phyloP scores from a whole-genome alignment of 2,888 invertebrate species.

The Cephus rjabovi region DNA sequence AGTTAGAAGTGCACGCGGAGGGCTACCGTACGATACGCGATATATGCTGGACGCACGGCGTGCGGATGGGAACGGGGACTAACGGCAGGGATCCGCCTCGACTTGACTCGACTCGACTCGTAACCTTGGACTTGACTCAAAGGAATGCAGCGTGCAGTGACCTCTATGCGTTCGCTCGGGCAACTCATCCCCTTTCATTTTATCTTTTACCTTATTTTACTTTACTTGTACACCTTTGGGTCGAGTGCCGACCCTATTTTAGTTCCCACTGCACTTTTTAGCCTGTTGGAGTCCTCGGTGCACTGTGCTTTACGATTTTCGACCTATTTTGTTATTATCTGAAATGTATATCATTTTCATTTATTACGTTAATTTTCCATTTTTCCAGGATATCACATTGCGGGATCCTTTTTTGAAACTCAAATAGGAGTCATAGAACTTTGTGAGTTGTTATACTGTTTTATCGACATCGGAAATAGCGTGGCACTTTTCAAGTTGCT shows the following conservation, averaged over 20 bases:
- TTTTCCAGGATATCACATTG: no score
- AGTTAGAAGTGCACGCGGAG: not conserved
- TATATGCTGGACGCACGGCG: not conserved
- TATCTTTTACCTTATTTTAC: constrained; percentile 20
- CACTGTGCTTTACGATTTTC: not conserved
- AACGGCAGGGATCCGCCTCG: constrained; percentile 32
- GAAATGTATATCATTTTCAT: no score
- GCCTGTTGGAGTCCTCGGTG: not conserved
- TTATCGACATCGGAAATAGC: not conserved
- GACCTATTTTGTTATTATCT: no score
- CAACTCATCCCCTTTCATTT: constrained; percentile 15
- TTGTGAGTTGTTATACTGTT: no score
- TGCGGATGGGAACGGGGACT: constrained; percentile 29
- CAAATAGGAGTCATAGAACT: no score
- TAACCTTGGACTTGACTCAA: constrained; percentile 63
- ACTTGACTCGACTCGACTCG: constrained; percentile 43
- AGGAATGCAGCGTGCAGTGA: constrained; percentile 62
- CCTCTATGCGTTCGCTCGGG: constrained; percentile 39
- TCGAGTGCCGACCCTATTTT: not conserved
- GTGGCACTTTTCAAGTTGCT: not conserved
- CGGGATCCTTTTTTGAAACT: no score
- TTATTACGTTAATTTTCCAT: no score
- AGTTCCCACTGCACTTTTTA: not conserved
- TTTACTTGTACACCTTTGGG: not conserved
- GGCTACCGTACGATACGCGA: not conserved